These are phyloP conservation scores for Therioaphis trifolii DNA, from an alignment of 2,888 invertebrate genomes.

Conservation along the genomic window DNA sequence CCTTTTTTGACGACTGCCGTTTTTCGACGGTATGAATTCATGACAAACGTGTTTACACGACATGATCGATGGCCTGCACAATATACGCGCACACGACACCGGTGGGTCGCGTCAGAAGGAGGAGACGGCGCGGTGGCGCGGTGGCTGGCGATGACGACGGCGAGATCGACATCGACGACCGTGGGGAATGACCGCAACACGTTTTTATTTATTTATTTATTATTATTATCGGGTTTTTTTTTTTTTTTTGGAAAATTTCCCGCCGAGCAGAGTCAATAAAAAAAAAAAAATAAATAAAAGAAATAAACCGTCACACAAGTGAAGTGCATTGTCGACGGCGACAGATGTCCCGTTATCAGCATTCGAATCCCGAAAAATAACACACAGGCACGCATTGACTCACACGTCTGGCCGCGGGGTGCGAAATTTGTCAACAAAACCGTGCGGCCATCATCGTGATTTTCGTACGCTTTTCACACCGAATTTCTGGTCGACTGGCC, in stretches of 20 bases:
- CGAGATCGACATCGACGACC: not conserved
- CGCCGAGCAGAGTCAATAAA: slow-evolving; percentile 34
- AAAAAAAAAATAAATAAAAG: slow-evolving; percentile 24
- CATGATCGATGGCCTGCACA: slow-evolving; percentile 38
- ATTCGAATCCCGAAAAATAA: slow-evolving; percentile 41
- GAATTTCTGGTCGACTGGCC: slow-evolving; percentile 61
- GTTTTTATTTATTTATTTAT: not conserved
- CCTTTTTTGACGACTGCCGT: slow-evolving; percentile 6
- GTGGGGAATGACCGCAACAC: slow-evolving; percentile 46
- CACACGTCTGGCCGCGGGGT: slow-evolving; percentile 10
- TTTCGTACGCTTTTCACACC: slow-evolving; percentile 47
- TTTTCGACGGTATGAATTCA: not conserved
- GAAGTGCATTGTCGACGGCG: slow-evolving; percentile 37
- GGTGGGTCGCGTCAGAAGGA: not conserved
- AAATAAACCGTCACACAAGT: slow-evolving; percentile 49
- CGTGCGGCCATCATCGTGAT: slow-evolving; percentile 41
- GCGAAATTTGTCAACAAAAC: slow-evolving; percentile 62
- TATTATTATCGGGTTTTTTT: too few relatives aligned
- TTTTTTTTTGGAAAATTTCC: slow-evolving; percentile 7
- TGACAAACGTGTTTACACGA: slow-evolving; percentile 40
- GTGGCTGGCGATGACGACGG: too few relatives aligned
- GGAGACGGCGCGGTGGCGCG: not conserved
- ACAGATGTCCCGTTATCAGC: slow-evolving; percentile 61
- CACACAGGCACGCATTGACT: not conserved
- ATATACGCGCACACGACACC: not conserved